Percentiles rank a stretch among this genome's conserved stretches.
Evolutionary conservation across 2,888 invertebrate genomes (phyloP).

Genomic region (Xestia sexstrigata): DNA sequence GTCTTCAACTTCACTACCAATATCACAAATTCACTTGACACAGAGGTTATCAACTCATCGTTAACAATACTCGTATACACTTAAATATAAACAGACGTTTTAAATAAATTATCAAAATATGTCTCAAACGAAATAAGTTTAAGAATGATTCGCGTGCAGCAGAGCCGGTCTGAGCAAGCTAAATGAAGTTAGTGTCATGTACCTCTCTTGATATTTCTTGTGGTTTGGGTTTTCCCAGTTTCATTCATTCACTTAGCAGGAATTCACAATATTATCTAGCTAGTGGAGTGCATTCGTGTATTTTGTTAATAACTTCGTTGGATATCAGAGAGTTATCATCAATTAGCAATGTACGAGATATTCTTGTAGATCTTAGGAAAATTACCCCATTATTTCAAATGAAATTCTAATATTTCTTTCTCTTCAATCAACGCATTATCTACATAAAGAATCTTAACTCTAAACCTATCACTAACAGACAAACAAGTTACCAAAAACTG

Average conservation of each 20-base stretch:
- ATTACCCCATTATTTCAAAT: neutral
- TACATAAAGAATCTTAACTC: neutral
- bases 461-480: neutral
- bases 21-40: slow-evolving; percentile 41
- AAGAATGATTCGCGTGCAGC: slow-evolving; percentile 46
- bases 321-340: neutral
- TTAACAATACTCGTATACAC: neutral
- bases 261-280: neutral
- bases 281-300: neutral
- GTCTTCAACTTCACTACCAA: neutral
- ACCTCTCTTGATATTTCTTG: slow-evolving; percentile 29
- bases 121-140: slow-evolving; percentile 2
- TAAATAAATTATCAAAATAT: slow-evolving; percentile 15
- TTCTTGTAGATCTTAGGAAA: neutral
- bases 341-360: neutral
- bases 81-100: slow-evolving; percentile 3
- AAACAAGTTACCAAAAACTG: too few relatives aligned
- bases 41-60: slow-evolving; percentile 50
- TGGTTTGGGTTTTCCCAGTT: slow-evolving; percentile 53
- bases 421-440: neutral
- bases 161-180: slow-evolving; percentile 30
- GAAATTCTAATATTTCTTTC: neutral
- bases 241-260: slow-evolving; percentile 29
- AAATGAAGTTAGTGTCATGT: slow-evolving; percentile 57
- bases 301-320: slow-evolving; percentile 3